Conservation (phyloP, 2,797 vertebrate species). For the Sebastiscus albofasciatus region DNA sequence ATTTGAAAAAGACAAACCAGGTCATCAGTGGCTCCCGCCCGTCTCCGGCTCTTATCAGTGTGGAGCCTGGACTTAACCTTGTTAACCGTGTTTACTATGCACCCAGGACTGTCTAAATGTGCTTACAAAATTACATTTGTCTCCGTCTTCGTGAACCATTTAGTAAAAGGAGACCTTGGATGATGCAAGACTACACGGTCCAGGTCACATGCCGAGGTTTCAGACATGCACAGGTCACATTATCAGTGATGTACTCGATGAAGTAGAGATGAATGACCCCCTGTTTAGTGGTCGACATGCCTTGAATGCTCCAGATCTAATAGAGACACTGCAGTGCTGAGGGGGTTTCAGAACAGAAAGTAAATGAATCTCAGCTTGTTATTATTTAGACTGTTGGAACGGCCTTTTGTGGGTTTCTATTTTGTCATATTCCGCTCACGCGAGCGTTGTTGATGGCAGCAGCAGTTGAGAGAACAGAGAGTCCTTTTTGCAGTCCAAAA, state of each 20-base stretch:
- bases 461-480: slow-evolving; percentile 3
- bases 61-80: slow-evolving; percentile 65
- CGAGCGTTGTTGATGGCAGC: slow-evolving; percentile 30
- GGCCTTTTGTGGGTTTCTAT: slow-evolving; percentile 9
- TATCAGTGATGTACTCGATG: not conserved
- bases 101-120: slow-evolving; percentile 22
- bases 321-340: not conserved
- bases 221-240: slow-evolving; percentile 23
- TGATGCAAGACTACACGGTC: slow-evolving; percentile 25
- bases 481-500: slow-evolving; percentile 18
- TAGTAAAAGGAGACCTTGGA: slow-evolving; percentile 13
- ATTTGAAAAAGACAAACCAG: not conserved
- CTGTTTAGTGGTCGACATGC: slow-evolving; percentile 17
- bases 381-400: slow-evolving; percentile 23
- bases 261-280: slow-evolving; percentile 26
- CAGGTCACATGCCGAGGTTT: slow-evolving; percentile 50
- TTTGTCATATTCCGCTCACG: slow-evolving; percentile 28
- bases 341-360: not conserved
- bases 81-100: slow-evolving; percentile 50
- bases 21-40: slow-evolving; percentile 41
- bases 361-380: slow-evolving; percentile 43
- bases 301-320: slow-evolving; percentile 13
- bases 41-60: slow-evolving; percentile 59
- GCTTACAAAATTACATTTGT: slow-evolving; percentile 23
- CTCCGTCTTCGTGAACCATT: slow-evolving; percentile 16